These are phyloP conservation scores for Muntiacus muntjak DNA, from an alignment of 2,113 vertebrate genomes.

Conservation along the genomic window DNA sequence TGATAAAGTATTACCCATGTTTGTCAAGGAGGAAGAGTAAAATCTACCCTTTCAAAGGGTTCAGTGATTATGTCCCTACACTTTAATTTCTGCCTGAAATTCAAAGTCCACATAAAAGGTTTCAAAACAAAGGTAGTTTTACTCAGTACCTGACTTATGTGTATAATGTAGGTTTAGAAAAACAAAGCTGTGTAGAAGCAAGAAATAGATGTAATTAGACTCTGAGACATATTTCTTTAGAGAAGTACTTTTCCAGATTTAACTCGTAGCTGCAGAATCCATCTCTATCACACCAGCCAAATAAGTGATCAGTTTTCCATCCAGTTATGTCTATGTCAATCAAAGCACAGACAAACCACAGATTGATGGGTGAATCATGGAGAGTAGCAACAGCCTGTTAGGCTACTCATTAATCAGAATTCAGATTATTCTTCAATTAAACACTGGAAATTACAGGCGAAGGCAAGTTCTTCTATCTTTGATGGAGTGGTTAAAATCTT, in stretches of 20 bases:
- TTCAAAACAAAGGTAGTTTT: constrained; percentile 50
- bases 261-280: constrained; percentile 35
- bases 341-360: not conserved
- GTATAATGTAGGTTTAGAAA: not conserved
- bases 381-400: not conserved
- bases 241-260: constrained; percentile 66
- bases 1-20: constrained; percentile 9
- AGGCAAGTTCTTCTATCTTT: not conserved
- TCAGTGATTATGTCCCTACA: constrained; percentile 7
- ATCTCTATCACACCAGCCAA: constrained; percentile 28
- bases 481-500: not conserved
- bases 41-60: constrained; percentile 38
- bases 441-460: not conserved
- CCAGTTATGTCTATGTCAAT: not conserved
- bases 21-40: constrained; percentile 17
- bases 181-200: constrained; percentile 29
- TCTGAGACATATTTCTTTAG: constrained; percentile 49
- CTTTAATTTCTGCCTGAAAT: constrained; percentile 41
- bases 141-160: constrained; percentile 49
- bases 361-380: not conserved
- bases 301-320: constrained; percentile 58
- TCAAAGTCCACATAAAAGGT: constrained; percentile 37
- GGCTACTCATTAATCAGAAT: constrained; percentile 13
- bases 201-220: constrained; percentile 28
- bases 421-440: not conserved